Evolutionary conservation across 2,888 invertebrate species (phyloP).

Genomic region (Macrophya alboannulata): DNA sequence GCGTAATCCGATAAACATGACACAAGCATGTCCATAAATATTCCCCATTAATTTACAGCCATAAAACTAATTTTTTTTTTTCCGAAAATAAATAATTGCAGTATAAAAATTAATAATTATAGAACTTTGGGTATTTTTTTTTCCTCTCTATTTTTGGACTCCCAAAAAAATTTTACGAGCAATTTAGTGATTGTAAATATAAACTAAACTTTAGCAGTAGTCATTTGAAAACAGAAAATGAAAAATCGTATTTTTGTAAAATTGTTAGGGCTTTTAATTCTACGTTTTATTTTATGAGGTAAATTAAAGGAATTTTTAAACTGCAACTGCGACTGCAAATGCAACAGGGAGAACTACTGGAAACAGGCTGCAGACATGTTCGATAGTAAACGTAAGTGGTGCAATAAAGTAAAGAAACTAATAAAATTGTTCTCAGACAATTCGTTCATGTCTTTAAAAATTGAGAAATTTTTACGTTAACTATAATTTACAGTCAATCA

Average conservation of each 20-base stretch:
- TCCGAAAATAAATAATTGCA: neutral
- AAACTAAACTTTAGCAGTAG: neutral
- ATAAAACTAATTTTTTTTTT: neutral
- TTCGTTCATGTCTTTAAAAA: neutral
- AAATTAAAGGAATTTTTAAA: neutral
- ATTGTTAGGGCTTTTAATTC: neutral
- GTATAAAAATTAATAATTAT: neutral
- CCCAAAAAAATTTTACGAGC: no score
- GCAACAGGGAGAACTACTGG: neutral
- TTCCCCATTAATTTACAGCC: neutral
- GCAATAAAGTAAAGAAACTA: neutral
- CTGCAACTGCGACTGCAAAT: neutral
- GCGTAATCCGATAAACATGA: neutral
- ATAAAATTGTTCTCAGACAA: neutral
- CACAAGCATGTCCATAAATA: neutral
- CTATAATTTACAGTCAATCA: no score
- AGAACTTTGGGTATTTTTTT: neutral
- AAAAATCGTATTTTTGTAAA: neutral
- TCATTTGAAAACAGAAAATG: neutral
- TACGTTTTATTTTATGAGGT: neutral
- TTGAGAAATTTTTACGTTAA: no score
- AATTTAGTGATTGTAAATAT: slow-evolving; percentile 6
- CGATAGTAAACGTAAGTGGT: slow-evolving; percentile 33
- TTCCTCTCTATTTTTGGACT: neutral
- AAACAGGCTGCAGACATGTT: neutral